A percentile compares a stretch with the other conserved stretches of the same genome.
phyloP scores from a whole-genome alignment of 2,888 invertebrate species.

The Cantharis rufa region DNA sequence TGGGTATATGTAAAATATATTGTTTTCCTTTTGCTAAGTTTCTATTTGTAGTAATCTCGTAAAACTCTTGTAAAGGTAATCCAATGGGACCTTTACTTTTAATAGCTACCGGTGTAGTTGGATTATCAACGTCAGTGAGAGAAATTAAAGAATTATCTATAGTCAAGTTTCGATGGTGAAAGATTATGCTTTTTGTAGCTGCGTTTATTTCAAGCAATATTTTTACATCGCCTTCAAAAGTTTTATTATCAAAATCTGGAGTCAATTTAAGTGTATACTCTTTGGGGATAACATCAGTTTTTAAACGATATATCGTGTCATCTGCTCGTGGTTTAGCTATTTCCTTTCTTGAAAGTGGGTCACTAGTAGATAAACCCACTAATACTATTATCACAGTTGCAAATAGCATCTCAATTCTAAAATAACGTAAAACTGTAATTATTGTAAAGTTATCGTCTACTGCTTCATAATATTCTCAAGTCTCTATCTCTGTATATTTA shows the following conservation, averaged over 20 bases:
- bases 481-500: too few relatives aligned
- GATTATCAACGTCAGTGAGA: background rate
- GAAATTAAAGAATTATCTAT: background rate
- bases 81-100: fast-evolving
- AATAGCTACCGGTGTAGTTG: background rate
- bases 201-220: conserved; percentile 4
- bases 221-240: conserved; percentile 15
- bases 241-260: conserved; percentile 15
- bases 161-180: conserved; percentile 3
- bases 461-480: background rate
- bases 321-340: conserved; percentile 1
- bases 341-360: background rate
- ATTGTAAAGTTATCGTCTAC: background rate
- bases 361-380: background rate
- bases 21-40: background rate
- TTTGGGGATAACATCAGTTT: conserved; percentile 3
- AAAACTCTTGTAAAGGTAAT: background rate
- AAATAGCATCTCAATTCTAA: background rate
- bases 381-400: background rate
- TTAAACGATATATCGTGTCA: conserved; percentile 6
- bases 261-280: conserved; percentile 6
- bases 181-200: background rate
- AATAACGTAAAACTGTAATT: background rate
- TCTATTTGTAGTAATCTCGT: background rate
- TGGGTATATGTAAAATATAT: background rate